Conservation (phyloP, 2,113 vertebrate species). For the Psophia crepitans region DNA sequence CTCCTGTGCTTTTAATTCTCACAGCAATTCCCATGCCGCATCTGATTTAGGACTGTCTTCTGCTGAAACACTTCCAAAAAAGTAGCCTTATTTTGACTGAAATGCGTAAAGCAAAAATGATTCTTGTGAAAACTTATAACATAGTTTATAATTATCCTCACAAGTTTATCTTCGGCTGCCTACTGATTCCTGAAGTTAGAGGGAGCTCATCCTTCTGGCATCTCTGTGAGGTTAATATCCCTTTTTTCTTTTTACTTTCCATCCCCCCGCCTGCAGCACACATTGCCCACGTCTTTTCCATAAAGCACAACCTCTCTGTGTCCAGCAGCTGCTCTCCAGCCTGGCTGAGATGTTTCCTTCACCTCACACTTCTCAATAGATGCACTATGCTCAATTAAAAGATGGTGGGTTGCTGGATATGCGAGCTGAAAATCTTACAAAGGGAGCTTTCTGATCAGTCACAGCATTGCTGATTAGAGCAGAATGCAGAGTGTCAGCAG, state of each 20-base stretch:
- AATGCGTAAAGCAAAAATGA: background rate
- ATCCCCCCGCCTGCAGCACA: background rate
- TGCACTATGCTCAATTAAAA: background rate
- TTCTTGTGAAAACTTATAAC: background rate
- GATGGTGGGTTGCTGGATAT: background rate
- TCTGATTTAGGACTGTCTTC: background rate
- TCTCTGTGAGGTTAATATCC: background rate
- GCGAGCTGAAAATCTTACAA: background rate
- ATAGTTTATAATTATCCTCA: background rate
- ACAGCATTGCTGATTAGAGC: background rate
- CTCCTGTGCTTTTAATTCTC: background rate
- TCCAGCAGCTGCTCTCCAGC: background rate
- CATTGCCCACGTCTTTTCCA: background rate
- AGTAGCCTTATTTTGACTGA: background rate
- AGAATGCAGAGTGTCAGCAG: background rate
- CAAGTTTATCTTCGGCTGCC: background rate
- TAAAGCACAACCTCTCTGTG: background rate
- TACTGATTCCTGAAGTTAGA: background rate
- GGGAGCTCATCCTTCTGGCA: background rate
- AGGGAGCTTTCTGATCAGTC: background rate
- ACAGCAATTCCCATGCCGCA: accelerated
- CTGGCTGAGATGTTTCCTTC: background rate
- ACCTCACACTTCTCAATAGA: background rate
- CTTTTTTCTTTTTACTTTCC: background rate
- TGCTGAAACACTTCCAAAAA: background rate